These are phyloP conservation scores for Anseranas semipalmata DNA, from an alignment of 2,113 vertebrate genomes.

Conservation along the genomic window DNA sequence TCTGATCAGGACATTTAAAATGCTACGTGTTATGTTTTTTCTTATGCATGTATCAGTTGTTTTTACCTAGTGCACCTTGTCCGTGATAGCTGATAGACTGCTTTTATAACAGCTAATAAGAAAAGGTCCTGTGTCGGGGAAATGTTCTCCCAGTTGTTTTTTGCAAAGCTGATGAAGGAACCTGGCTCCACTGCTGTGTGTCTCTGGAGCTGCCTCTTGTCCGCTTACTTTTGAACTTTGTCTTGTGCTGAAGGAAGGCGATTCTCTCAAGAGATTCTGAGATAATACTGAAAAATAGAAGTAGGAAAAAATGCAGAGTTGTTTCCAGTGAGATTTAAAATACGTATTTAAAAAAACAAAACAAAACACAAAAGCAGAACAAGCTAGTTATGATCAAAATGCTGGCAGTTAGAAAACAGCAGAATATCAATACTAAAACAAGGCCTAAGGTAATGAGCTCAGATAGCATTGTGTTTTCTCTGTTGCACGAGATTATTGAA, in stretches of 20 bases:
- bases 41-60: rapidly evolving
- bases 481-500: neutral
- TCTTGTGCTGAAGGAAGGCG: neutral
- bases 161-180: neutral
- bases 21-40: neutral
- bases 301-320: neutral
- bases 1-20: neutral
- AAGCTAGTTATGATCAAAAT: neutral
- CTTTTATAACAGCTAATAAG: neutral
- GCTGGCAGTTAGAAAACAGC: neutral
- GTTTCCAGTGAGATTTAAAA: neutral
- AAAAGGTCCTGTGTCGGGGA: neutral
- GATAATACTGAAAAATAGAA: neutral
- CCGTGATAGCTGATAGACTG: neutral
- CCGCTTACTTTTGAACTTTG: rapidly evolving
- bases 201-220: neutral
- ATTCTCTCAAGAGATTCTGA: neutral
- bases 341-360: neutral
- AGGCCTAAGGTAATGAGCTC: neutral
- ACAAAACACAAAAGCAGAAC: neutral
- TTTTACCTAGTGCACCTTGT: neutral
- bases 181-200: neutral
- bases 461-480: neutral
- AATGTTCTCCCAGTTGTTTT: neutral
- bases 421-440: neutral